Evolutionary conservation across 2,797 vertebrate species (phyloP).

Genomic region (Melanotaenia pygmaea): DNA sequence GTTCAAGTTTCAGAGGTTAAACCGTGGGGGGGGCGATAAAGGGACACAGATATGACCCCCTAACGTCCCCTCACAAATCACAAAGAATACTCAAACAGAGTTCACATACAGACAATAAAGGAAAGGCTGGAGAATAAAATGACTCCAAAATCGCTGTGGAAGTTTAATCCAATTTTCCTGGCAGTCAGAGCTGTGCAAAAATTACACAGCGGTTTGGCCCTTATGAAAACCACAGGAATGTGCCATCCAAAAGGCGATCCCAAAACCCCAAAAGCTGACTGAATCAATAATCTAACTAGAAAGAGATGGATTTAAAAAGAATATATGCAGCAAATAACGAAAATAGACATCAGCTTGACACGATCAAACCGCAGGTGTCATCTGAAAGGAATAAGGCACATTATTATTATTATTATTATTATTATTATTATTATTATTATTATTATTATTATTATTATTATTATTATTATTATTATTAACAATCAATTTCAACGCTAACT

Average conservation of each 20-base stretch:
- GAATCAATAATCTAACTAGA: constrained; percentile 56
- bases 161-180: constrained; percentile 75
- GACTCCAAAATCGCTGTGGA: constrained; percentile 69
- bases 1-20: constrained; percentile 40
- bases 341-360: constrained; percentile 11
- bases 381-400: constrained; percentile 4
- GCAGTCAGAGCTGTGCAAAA: constrained; percentile 57
- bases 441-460: too few relatives aligned
- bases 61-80: constrained; percentile 2
- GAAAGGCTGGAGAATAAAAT: constrained; percentile 56
- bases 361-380: background rate
- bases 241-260: constrained; percentile 42
- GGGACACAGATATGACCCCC: background rate
- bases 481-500: background rate
- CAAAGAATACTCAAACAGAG: constrained; percentile 29
- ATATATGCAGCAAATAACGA: constrained; percentile 17
- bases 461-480: background rate
- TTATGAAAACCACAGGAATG: constrained; percentile 54
- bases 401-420: too few relatives aligned
- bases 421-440: too few relatives aligned
- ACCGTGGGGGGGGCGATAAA: background rate
- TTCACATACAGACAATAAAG: constrained; percentile 43
- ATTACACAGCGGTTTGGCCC: constrained; percentile 65
- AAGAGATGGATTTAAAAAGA: constrained; percentile 34
- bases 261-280: constrained; percentile 47